These are phyloP conservation scores for Plebejus melissa DNA, from an alignment of 2,888 invertebrate genomes.

Conservation along the genomic window DNA sequence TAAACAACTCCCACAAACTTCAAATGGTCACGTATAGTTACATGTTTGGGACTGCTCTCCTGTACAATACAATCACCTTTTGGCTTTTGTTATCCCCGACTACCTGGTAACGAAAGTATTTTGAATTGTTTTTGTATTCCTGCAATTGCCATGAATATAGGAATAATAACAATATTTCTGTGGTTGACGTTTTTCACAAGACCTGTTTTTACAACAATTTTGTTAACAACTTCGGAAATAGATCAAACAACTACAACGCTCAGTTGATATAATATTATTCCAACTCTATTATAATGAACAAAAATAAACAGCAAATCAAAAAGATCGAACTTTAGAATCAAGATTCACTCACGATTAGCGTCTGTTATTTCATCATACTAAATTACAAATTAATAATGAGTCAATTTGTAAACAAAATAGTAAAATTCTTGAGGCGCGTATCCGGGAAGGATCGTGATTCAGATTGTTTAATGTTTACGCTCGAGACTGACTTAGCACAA, in stretches of 20 bases:
- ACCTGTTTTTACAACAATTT: not conserved
- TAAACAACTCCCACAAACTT: conserved; percentile 50
- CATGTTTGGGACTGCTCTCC: conserved; percentile 1
- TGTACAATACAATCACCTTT: not conserved
- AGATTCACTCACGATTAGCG: not conserved
- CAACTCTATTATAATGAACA: not conserved
- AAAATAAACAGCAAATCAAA: not conserved
- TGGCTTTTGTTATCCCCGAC: not conserved
- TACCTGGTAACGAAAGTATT: conserved; percentile 2
- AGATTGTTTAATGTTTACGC: conserved; percentile 7
- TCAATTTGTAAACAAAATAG: conserved; percentile 5
- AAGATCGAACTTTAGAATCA: not conserved
- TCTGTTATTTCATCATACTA: not conserved
- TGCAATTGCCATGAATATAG: not conserved
- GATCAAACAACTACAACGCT: not conserved
- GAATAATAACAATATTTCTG: not conserved
- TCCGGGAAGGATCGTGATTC: not conserved
- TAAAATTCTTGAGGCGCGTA: not conserved
- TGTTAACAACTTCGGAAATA: not conserved
- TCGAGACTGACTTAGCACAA: not conserved
- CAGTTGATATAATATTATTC: not conserved
- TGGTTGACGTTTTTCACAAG: not conserved
- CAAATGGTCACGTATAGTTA: conserved; percentile 43
- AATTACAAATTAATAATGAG: not conserved
- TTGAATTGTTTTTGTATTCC: not conserved